phyloP scores from a whole-genome alignment of 2,888 invertebrate genomes.

The Cheilosia variabilis region DNA sequence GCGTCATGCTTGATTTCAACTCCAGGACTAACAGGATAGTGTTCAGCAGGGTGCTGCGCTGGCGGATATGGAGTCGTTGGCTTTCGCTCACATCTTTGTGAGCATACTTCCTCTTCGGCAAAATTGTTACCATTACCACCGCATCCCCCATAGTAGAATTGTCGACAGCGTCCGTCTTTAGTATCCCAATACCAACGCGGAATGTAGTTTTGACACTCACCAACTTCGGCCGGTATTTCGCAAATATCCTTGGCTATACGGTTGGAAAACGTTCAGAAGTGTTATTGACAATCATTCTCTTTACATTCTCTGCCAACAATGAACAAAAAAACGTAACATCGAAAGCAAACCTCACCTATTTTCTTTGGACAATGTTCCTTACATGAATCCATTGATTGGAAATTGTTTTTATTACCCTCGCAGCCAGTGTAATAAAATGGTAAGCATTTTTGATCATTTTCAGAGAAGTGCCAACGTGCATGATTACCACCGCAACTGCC shows the following conservation, averaged over 20 bases:
- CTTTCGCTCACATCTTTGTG: conserved; percentile 86
- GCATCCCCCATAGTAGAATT: conserved; percentile 96
- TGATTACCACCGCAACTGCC: conserved; percentile 91
- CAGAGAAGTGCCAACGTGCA: conserved; percentile 94
- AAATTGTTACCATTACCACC: conserved; percentile 96
- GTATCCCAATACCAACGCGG: conserved; percentile 94
- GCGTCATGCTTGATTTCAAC: conserved; percentile 76
- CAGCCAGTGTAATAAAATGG: conserved; percentile 97
- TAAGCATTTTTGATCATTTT: conserved; percentile 92
- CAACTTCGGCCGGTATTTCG: conserved; percentile 89
- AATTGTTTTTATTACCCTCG: conserved; percentile 94
- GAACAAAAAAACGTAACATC: conserved; percentile 52
- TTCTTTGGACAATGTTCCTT: conserved; percentile 90
- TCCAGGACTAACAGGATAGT: conserved; percentile 36
- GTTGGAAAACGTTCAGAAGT: conserved; percentile 45
- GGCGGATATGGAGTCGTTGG: conserved; percentile 66
- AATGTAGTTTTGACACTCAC: conserved; percentile 91
- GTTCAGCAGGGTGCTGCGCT: conserved; percentile 59
- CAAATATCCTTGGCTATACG: conserved; percentile 88
- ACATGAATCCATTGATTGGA: conserved; percentile 89
- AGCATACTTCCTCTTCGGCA: conserved; percentile 87
- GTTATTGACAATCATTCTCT: conserved; percentile 46
- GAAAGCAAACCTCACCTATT: conserved; percentile 87
- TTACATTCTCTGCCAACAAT: conserved; percentile 32
- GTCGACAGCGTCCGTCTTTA: conserved; percentile 88